phyloP scores from a whole-genome alignment of 2,113 vertebrate genomes.

The Limanda limanda region DNA sequence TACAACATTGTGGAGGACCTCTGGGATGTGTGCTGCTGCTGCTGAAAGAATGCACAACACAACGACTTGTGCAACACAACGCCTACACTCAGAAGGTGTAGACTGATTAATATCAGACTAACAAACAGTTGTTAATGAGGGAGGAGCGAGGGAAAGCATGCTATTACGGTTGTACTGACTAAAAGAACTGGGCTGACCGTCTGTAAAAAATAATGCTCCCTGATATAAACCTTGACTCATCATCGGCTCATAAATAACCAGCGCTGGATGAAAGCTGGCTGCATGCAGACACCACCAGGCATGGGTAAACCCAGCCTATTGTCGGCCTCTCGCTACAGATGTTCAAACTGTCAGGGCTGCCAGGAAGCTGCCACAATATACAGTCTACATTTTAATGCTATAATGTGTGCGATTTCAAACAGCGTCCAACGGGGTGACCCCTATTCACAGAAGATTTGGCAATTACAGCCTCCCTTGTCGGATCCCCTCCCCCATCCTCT shows the following conservation, averaged over 20 bases:
- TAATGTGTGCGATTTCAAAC: constrained; percentile 68
- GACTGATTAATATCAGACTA: constrained; percentile 27
- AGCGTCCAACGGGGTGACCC: constrained; percentile 66
- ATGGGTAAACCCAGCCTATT: constrained; percentile 20
- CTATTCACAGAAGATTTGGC: constrained; percentile 82
- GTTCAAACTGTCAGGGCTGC: constrained; percentile 55
- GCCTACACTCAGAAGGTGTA: constrained; percentile 7
- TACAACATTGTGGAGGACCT: constrained; percentile 31
- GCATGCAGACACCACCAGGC: constrained; percentile 31
- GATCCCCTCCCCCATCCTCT: constrained; percentile 77
- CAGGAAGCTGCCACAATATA: constrained; percentile 60
- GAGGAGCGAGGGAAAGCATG: constrained; percentile 9
- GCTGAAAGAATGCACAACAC: constrained; percentile 19
- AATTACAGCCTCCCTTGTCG: constrained; percentile 77
- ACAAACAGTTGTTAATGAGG: constrained; percentile 38
- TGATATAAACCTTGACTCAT: constrained; percentile 73
- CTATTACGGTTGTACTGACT: constrained; percentile 34
- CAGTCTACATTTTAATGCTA: constrained; percentile 52
- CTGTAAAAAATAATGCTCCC: constrained; percentile 57
- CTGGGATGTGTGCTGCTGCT: constrained; percentile 14
- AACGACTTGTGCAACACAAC: neutral
- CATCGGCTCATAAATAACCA: constrained; percentile 69
- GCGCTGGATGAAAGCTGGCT: constrained; percentile 58
- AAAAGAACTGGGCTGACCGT: neutral
- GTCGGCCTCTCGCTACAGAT: constrained; percentile 60